Base-by-base conservation (phyloP, 2,113 vertebrate genomes). In the Nothoprocta pentlandii region DNA sequence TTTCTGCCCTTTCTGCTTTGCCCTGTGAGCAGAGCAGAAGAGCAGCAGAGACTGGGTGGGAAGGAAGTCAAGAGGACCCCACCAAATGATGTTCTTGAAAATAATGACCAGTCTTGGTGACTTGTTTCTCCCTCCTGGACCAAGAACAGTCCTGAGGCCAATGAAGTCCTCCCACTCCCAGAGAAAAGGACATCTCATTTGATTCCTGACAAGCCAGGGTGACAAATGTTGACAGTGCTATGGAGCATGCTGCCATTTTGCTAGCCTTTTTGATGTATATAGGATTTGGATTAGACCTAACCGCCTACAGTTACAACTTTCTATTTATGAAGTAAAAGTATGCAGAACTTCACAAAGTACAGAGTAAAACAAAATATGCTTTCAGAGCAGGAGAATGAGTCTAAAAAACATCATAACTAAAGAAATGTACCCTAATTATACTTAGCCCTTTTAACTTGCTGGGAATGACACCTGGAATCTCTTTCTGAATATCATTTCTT, bases 1-100 rank as follows among this genome's bases (percentile, higher is more conserved):
- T 90, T 92, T 93, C 53, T 95, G 73, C 66, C 73, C 61, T 95
- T 90, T 90, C 77, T 95, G 66, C 41, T 92, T 93, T 93, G 62
- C 66, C 73, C 73, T 36, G 14, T 44, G 53, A 89, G 75, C 76
- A 90, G 19, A 85, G 59, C 80, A 91, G 73, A 85, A 77, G 34
- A 92, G 73, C 46, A 87, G 69, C 32, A 83, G 76, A 93, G 73
- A 66, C 77, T 69, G 77, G 73, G 83, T 80, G 87, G 92, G 47
- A 93, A 88, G 41, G 15, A 64, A 91, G 34, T 92, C 36, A 54
- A 85, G 34, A 62, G 36, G 54, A 86, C 77, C 44, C 90, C 41
- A 13, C 66, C 88, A 95, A 89, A 92, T 36, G 0, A 93, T 66
- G 10, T 54, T n/a, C 69, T 73, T 54, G 51, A 81, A 69, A 25